These are phyloP conservation scores for Leucoma salicis DNA, from an alignment of 2,888 invertebrate species.

Conservation along the genomic window DNA sequence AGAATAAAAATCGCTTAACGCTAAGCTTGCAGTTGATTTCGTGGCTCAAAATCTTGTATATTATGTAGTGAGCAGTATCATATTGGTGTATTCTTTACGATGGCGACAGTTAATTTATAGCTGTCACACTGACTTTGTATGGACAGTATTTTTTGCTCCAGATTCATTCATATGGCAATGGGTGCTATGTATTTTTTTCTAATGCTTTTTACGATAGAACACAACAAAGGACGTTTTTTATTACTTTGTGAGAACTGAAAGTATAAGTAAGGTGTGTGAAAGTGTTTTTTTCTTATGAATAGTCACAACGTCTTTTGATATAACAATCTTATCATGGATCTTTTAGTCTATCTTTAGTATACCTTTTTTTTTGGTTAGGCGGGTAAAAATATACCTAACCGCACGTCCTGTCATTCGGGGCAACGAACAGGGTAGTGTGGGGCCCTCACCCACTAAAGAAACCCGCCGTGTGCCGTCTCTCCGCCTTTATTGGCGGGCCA, in stretches of 20 bases:
- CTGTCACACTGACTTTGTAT: constrained; percentile 42
- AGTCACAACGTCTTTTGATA: too few relatives aligned
- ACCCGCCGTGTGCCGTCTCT: too few relatives aligned
- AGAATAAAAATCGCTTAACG: too few relatives aligned
- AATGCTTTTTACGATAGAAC: constrained; percentile 1
- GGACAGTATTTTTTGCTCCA: constrained; percentile 56
- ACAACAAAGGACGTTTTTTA: constrained; percentile 2
- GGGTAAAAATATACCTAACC: too few relatives aligned
- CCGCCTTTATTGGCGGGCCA: too few relatives aligned
- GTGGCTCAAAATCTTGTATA: constrained; percentile 15
- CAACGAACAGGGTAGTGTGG: too few relatives aligned
- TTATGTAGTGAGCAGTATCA: constrained; percentile 29
- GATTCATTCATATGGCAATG: constrained; percentile 29
- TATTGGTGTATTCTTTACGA: constrained; percentile 46
- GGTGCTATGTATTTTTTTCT: constrained; percentile 31
- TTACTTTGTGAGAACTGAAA: background rate
- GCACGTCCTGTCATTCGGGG: too few relatives aligned
- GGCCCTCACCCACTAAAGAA: too few relatives aligned
- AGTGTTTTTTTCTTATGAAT: background rate
- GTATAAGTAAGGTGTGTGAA: background rate
- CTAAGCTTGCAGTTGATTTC: too few relatives aligned
- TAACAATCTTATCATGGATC: too few relatives aligned
- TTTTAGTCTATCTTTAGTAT: too few relatives aligned
- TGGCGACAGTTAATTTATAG: constrained; percentile 60
- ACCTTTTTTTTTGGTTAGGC: too few relatives aligned